phyloP scores from a whole-genome alignment of 2,888 invertebrate species.

The Hecatera dysodea region DNA sequence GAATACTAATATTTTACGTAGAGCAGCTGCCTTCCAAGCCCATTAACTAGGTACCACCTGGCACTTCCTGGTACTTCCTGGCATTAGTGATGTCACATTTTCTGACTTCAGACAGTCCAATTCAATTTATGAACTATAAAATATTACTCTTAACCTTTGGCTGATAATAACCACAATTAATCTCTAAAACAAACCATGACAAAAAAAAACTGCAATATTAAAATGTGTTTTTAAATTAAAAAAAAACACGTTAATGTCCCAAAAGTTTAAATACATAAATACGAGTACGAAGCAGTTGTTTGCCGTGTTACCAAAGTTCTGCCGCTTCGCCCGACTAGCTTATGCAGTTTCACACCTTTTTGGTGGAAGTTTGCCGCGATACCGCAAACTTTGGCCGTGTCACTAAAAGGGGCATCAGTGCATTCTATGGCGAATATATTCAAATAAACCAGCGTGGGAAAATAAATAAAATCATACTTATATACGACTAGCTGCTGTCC shows the following conservation, averaged over 20 bases:
- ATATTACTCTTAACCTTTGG: no score
- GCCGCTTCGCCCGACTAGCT: conserved; percentile 9
- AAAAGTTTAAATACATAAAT: conserved; percentile 27
- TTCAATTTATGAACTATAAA: no score
- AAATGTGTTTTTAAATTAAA: background rate
- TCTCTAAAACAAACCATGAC: no score
- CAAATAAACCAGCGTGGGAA: background rate
- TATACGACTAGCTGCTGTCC: no score
- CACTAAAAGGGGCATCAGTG: background rate
- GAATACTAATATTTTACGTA: no score
- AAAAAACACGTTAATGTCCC: background rate
- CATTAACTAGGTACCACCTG: no score
- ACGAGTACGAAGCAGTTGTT: conserved; percentile 4
- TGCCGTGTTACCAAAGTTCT: conserved; percentile 20
- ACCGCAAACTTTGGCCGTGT: conserved; percentile 26
- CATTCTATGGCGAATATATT: conserved; percentile 15
- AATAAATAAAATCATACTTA: background rate
- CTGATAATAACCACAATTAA: no score
- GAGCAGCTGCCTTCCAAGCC: no score
- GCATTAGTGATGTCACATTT: no score
- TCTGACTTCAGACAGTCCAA: no score
- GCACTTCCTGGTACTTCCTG: no score
- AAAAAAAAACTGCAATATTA: no score
- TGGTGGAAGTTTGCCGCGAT: conserved; percentile 18
- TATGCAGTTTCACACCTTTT: conserved; percentile 42